Percentiles rank a stretch among this genome's conserved stretches.
Evolutionary conservation across 2,888 invertebrate species (phyloP).

Genomic region (Drosophila kambysellisi): DNA sequence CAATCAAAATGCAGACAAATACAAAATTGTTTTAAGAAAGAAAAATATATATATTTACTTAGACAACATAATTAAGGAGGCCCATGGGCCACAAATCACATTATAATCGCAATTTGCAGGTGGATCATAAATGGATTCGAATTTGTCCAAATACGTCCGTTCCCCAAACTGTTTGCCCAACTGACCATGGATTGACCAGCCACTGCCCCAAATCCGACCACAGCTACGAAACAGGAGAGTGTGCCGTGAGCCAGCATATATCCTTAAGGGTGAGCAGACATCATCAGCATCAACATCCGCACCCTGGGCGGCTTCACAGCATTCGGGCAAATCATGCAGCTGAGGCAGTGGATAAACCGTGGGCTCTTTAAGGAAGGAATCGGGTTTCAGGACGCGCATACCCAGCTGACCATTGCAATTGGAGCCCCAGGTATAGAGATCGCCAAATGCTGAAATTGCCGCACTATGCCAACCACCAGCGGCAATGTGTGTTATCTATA

Average conservation of each 20-base stretch:
- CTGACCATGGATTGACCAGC: constrained; percentile 94
- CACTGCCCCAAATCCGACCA: constrained; percentile 90
- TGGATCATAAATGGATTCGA: constrained; percentile 66
- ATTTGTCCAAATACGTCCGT: constrained; percentile 57
- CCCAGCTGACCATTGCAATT: constrained; percentile 95
- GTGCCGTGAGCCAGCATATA: constrained; percentile 92
- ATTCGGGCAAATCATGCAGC: constrained; percentile 76
- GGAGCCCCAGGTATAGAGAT: constrained; percentile 96
- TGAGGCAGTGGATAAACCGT: constrained; percentile 83
- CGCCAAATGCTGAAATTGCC: constrained; percentile 91
- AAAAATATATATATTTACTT: constrained; percentile 5
- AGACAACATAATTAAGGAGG: constrained; percentile 71
- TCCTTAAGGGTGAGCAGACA: constrained; percentile 84
- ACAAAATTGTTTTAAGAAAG: neutral
- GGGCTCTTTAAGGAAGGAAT: constrained; percentile 64
- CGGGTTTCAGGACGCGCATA: constrained; percentile 85
- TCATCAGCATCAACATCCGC: neutral
- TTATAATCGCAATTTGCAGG: constrained; percentile 32
- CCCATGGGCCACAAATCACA: constrained; percentile 86
- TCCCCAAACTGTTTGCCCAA: constrained; percentile 84
- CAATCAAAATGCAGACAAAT: neutral
- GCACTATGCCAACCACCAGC: constrained; percentile 96
- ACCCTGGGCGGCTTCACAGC: constrained; percentile 51
- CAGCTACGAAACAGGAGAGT: constrained; percentile 90
- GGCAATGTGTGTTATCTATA: constrained; percentile 88